phyloP scores from a whole-genome alignment of 1,140 invertebrate genomes.

The Papilio polyxenes region DNA sequence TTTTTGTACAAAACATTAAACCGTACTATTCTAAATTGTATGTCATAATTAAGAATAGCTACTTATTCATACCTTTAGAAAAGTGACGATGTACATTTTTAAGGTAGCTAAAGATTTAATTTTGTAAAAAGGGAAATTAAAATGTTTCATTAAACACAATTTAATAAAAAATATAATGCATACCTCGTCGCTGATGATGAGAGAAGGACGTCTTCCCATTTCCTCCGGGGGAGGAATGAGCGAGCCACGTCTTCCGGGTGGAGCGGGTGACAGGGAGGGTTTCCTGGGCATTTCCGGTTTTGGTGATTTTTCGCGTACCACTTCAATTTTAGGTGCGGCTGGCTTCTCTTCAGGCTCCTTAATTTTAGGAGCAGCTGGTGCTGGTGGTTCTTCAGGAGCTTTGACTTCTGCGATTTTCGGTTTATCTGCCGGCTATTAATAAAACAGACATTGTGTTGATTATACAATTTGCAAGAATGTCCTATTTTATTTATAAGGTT shows the following conservation, averaged over 20 bases:
- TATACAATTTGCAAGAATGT: conserved; percentile 3
- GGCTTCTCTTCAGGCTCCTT: conserved; percentile 84
- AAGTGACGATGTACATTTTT: conserved; percentile 49
- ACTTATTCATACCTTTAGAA: conserved; percentile 64
- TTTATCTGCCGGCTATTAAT: conserved; percentile 61
- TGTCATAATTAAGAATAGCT: conserved; percentile 60
- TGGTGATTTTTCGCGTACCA: conserved; percentile 89
- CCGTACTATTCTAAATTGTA: conserved; percentile 58
- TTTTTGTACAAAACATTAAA: conserved; percentile 43
- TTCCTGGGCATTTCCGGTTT: conserved; percentile 84
- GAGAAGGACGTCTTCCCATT: conserved; percentile 90
- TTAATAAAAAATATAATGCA: conserved; percentile 46
- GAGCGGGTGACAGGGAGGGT: conserved; percentile 88
- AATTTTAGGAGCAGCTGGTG: conserved; percentile 83
- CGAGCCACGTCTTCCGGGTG: conserved; percentile 87
- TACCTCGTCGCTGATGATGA: conserved; percentile 97
- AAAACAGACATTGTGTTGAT: conserved; percentile 1
- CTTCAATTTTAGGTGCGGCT: conserved; percentile 91
- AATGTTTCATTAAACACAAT: conserved; percentile 39
- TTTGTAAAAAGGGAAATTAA: conserved; percentile 42
- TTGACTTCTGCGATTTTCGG: conserved; percentile 88
- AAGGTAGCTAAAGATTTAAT: conserved; percentile 45
- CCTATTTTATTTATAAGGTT: background rate
- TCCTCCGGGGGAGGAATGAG: conserved; percentile 92
- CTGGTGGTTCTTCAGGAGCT: conserved; percentile 77